Percentiles rank a stretch among this genome's conserved stretches.
These are phyloP conservation scores for Maccullochella peelii DNA, from an alignment of 2,113 vertebrate genomes.

Conservation along the genomic window DNA sequence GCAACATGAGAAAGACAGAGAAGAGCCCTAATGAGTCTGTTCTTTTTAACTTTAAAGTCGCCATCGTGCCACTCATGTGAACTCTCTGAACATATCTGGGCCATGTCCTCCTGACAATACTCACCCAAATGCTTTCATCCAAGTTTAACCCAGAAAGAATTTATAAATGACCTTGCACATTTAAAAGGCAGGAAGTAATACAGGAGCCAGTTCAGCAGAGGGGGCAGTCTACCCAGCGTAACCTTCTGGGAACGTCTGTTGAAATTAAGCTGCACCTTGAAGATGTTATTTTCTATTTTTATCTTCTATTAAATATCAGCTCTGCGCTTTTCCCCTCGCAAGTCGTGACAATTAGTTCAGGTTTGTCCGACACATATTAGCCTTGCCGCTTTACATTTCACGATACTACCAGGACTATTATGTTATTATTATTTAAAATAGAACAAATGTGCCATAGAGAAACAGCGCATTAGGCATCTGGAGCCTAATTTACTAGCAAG, in stretches of 20 bases:
- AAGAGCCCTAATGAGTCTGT: neutral
- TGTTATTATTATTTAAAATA: constrained; percentile 1
- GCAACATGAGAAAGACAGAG: constrained; percentile 17
- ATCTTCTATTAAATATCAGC: neutral
- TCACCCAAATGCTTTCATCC: constrained; percentile 18
- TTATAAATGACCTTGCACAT: constrained; percentile 45
- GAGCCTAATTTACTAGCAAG: constrained; percentile 40
- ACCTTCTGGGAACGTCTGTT: neutral
- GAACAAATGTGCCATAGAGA: neutral
- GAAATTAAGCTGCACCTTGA: constrained; percentile 1
- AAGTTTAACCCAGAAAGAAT: constrained; percentile 51
- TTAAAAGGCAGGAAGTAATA: constrained; percentile 8
- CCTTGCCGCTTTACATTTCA: neutral
- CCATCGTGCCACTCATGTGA: neutral
- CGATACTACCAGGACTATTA: neutral
- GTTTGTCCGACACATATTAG: neutral
- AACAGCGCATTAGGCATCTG: constrained; percentile 3
- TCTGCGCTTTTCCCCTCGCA: neutral
- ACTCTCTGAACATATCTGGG: constrained; percentile 21
- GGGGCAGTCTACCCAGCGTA: neutral
- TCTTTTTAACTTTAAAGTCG: neutral
- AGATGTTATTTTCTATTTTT: constrained; percentile 19
- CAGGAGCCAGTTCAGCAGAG: neutral
- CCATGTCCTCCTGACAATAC: constrained; percentile 27
- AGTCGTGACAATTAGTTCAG: neutral